Evolutionary conservation across 2,888 invertebrate genomes (phyloP).

Genomic region (Rambutsinella grinnellia): DNA sequence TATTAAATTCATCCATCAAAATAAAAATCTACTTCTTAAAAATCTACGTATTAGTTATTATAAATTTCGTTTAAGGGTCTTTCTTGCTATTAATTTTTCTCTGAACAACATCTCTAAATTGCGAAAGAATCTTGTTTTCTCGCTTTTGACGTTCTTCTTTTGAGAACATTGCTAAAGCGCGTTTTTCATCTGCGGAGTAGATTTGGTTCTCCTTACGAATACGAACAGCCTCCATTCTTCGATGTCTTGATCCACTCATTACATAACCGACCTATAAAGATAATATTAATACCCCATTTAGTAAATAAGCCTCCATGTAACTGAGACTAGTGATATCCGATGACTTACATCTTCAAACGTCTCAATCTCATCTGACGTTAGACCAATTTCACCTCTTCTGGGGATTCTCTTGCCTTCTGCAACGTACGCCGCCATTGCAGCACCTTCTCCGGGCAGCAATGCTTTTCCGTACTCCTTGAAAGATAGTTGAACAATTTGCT

Average conservation of each 20-base stretch:
- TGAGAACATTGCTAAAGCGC: constrained; percentile 97
- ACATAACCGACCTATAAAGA: constrained; percentile 63
- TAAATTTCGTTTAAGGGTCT: constrained; percentile 50
- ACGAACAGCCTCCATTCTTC: constrained; percentile 99
- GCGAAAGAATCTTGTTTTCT: constrained; percentile 94
- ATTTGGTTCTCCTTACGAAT: constrained; percentile 99
- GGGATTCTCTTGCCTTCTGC: constrained; percentile 99
- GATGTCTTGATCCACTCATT: constrained; percentile 75
- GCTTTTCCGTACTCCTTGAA: constrained; percentile 92
- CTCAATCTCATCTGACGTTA: constrained; percentile 95
- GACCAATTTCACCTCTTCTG: constrained; percentile 96
- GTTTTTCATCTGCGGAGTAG: constrained; percentile 98
- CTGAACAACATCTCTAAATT: constrained; percentile 90
- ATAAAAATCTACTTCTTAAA: too few species aligned
- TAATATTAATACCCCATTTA: background rate
- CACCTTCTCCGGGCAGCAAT: constrained; percentile 96
- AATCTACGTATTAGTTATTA: too few species aligned
- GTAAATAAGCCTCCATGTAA: constrained; percentile 4
- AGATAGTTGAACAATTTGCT: constrained; percentile 79
- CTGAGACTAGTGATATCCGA: too few species aligned
- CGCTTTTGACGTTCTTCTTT: constrained; percentile 97
- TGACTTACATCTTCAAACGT: constrained; percentile 88
- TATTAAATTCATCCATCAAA: too few species aligned
- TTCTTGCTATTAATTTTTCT: constrained; percentile 75
- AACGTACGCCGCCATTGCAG: constrained; percentile 99